Base-by-base conservation (phyloP, 2,888 invertebrate genomes). In the Tiliacea citrago region DNA sequence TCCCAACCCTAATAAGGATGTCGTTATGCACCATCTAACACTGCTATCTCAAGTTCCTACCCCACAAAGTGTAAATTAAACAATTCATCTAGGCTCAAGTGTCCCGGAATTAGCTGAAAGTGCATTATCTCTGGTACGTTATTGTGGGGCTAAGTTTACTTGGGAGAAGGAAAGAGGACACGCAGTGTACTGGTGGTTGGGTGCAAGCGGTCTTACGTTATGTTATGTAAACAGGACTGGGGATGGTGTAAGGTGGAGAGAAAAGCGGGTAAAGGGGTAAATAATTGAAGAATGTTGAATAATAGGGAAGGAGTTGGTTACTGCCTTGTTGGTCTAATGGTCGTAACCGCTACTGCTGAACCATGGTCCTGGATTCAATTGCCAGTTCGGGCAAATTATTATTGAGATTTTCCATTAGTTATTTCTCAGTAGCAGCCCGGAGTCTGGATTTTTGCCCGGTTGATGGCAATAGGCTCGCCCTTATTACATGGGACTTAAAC, bases 121-220 rank as follows among this genome's bases (percentile, higher is more conserved):
- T 86, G 87, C 88, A 90, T 88, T 86, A 86, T 90, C 88, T 85
- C 88, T 82, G 53, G 80, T 84, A 90, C 89, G 88, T 90, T 86
- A 85, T 79, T 89, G 84, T 85, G 85, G 86, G 85, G 76, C 81
- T 88, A 88, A 91, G 91, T 92, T 91, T 89, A 90, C 90, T 91
- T 87, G 86, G 87, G 90, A 89, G 86, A 87, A 84, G 85, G 91
- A 90, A 92, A 93, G 90, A 89, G 90, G 90, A 91, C 87, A 90
- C 89, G 88, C 89, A 87, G 88, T 89, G 87, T 88, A 86, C 88
- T 85, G 84, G 88, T 79, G 86, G 86, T 87, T 88, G 87, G 88
- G 87, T 85, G 89, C 86, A 87, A 81, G 86, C 80, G 82, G 84
- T 86, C 85, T 89, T 88, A 85, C 81, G 83, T 77, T 88, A 88